phyloP scores from a whole-genome alignment of 1,140 invertebrate genomes.

The Globodera rostochiensis region DNA sequence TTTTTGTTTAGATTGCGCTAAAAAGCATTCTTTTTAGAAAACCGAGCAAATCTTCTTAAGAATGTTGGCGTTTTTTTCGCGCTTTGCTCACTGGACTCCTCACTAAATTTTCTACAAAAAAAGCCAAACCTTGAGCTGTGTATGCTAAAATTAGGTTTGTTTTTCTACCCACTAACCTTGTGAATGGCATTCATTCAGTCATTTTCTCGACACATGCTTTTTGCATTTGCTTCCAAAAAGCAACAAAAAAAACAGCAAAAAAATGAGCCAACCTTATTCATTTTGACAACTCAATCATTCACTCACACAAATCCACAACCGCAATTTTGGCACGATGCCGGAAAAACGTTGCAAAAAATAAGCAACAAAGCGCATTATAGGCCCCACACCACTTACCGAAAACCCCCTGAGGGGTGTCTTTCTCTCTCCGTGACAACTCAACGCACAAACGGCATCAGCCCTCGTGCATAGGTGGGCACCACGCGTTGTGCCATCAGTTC shows the following conservation, averaged over 20 bases:
- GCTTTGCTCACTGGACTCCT: no score
- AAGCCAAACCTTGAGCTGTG: neutral
- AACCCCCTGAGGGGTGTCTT: neutral
- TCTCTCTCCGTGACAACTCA: neutral
- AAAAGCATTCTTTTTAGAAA: no score
- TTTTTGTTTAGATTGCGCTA: no score
- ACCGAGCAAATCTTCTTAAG: no score
- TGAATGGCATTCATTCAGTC: neutral
- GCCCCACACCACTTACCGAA: neutral
- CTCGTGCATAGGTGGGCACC: slow-evolving; percentile 15
- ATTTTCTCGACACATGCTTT: neutral
- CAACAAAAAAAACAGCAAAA: neutral
- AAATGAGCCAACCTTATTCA: neutral
- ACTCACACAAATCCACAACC: neutral
- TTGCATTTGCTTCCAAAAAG: neutral
- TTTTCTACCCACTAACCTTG: neutral
- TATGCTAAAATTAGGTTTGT: no score
- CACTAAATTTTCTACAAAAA: no score
- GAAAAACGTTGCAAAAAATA: neutral
- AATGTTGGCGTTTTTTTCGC: no score
- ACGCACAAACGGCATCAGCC: slow-evolving; percentile 15
- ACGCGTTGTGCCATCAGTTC: slow-evolving; percentile 46
- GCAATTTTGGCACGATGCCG: neutral
- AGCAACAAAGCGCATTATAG: neutral
- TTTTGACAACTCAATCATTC: neutral